Evolutionary conservation across 2,888 invertebrate genomes (phyloP).

Genomic region (Glaucopsyche alexis): DNA sequence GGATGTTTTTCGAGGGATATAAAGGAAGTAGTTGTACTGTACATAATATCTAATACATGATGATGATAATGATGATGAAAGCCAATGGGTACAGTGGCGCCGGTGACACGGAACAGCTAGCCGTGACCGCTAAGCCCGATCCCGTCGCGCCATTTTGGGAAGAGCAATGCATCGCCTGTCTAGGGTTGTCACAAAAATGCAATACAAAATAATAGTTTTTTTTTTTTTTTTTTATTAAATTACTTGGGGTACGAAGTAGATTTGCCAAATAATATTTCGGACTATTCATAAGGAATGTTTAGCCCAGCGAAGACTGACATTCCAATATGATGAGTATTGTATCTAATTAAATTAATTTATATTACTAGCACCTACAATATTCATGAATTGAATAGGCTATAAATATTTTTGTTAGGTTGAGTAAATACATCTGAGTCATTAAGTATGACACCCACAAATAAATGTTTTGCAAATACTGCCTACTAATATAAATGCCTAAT

Average conservation of each 20-base stretch:
- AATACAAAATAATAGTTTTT: neutral
- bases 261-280: no score
- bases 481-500: no score
- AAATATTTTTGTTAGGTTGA: neutral
- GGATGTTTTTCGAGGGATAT: no score
- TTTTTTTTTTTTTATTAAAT: neutral
- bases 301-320: neutral
- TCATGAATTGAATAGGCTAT: neutral
- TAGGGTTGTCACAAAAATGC: constrained; percentile 13
- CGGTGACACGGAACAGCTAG: constrained; percentile 42
- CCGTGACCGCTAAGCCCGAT: constrained; percentile 45
- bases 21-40: no score
- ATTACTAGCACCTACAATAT: constrained; percentile 1
- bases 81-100: constrained; percentile 34
- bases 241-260: no score
- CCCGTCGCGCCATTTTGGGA: constrained; percentile 54
- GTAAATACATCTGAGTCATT: neutral
- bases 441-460: neutral
- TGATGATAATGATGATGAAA: constrained; percentile 21
- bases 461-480: neutral
- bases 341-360: neutral
- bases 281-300: neutral
- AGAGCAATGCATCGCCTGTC: constrained; percentile 36
- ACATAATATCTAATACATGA: neutral
- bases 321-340: neutral